Percentiles rank a stretch among this genome's conserved stretches.
phyloP scores from a whole-genome alignment of 2,113 vertebrate genomes.

The Philantomba maxwellii region DNA sequence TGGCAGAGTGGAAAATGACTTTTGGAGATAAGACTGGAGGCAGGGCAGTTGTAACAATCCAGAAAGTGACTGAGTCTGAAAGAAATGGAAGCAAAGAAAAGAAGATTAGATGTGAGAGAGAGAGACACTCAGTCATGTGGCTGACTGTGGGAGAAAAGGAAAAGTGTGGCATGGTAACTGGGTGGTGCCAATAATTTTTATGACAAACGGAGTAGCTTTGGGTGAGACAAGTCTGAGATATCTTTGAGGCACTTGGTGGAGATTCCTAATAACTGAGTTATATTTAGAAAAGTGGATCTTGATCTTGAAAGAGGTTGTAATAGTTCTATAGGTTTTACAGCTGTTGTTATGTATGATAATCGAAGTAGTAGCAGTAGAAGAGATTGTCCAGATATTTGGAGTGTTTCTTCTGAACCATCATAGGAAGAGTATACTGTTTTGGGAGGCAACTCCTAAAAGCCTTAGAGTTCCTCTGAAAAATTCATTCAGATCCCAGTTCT shows the following conservation, averaged over 20 bases:
- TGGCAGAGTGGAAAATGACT: neutral
- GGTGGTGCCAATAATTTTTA: neutral
- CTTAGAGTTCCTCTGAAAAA: neutral
- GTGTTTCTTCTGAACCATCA: neutral
- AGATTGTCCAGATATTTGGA: neutral
- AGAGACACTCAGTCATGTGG: neutral
- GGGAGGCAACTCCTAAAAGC: neutral
- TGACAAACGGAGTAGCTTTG: neutral
- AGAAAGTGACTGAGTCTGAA: neutral
- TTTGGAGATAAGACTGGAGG: neutral
- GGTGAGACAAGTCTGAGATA: neutral
- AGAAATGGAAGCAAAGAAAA: slow-evolving; percentile 1
- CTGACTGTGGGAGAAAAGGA: neutral
- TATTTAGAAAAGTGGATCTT: slow-evolving; percentile 22
- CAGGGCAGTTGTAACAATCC: neutral
- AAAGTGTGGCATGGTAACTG: neutral
- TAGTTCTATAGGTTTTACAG: neutral
- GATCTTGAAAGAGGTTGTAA: neutral
- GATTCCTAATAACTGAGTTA: neutral
- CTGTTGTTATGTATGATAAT: neutral
- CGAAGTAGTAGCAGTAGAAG: neutral
- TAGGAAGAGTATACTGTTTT: neutral
- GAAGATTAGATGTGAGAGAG: neutral
- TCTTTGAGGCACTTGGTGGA: slow-evolving; percentile 24
- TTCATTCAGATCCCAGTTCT: neutral